Evolutionary conservation across 2,113 vertebrate genomes (phyloP).

Genomic region (Pachypanchax playfairii): DNA sequence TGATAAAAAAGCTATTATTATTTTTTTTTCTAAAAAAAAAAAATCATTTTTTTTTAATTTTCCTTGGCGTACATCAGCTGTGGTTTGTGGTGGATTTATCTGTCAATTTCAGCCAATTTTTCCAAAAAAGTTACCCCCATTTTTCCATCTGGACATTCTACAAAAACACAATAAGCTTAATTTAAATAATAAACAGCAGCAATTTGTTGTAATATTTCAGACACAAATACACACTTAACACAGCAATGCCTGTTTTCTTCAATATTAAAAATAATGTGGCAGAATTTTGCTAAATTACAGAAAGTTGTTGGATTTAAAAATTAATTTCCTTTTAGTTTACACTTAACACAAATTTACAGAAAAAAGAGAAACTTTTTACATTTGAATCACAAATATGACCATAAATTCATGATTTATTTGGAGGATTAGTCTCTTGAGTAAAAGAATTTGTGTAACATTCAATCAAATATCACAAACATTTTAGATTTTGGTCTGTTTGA

Average conservation of each 20-base stretch:
- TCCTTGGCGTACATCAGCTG: background rate
- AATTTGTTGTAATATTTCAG: background rate
- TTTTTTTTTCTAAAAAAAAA: no score
- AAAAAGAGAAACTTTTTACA: background rate
- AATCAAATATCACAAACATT: no score
- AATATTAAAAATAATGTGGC: background rate
- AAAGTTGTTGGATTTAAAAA: background rate
- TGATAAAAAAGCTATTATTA: slow-evolving; percentile 12
- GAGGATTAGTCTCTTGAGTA: no score
- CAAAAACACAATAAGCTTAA: background rate
- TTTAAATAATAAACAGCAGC: background rate
- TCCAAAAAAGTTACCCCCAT: background rate
- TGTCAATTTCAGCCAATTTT: slow-evolving; percentile 11
- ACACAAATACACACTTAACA: background rate
- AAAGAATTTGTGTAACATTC: no score
- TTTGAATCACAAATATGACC: no score
- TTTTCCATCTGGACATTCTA: slow-evolving; percentile 2
- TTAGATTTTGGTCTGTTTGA: no score
- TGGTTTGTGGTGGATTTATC: slow-evolving; percentile 10
- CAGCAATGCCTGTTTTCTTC: background rate
- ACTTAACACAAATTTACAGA: background rate
- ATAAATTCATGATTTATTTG: no score
- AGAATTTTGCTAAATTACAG: background rate
- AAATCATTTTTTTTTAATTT: slow-evolving; percentile 15
- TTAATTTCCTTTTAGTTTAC: background rate